Conservation (phyloP, 1,140 invertebrate species). For the Philaenus spumarius region DNA sequence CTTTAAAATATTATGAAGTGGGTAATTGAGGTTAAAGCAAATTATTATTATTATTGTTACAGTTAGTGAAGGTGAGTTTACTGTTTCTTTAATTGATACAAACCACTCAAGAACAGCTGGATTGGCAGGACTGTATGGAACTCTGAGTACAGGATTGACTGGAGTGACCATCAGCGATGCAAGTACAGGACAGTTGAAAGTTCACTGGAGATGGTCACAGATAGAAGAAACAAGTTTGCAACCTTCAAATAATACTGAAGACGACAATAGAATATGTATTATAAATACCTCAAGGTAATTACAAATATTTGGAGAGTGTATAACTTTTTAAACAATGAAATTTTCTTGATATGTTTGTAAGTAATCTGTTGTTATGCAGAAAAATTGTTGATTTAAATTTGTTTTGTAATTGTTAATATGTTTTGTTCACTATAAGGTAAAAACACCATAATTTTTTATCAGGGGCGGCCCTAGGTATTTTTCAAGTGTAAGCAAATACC, state of each 20-base stretch:
- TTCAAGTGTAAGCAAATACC: no score
- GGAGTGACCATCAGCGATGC: conserved; percentile 45
- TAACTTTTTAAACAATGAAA: no score
- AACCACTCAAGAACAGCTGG: conserved; percentile 44
- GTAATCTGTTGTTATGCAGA: no score
- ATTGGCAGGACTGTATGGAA: conserved; percentile 45
- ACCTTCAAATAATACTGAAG: conserved; percentile 41
- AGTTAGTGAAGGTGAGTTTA: conserved; percentile 40
- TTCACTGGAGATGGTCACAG: conserved; percentile 45
- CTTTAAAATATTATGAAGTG: no score
- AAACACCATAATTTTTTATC: no score
- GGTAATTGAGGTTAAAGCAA: no score
- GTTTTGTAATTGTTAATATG: no score
- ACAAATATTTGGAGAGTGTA: no score
- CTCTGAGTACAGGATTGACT: conserved; percentile 39
- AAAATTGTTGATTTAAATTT: no score
- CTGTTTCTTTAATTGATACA: conserved; percentile 48
- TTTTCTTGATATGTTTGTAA: no score
- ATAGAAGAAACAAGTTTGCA: conserved; percentile 45
- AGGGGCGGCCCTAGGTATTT: no score
- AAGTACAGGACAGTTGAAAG: conserved; percentile 40
- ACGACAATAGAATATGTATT: conserved; percentile 46
- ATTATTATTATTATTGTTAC: conserved; percentile 21
- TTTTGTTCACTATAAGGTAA: no score
- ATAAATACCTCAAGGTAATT: conserved; percentile 45